Evolutionary conservation across 2,888 invertebrate species (phyloP).

Genomic region (Metallyticus violacea): DNA sequence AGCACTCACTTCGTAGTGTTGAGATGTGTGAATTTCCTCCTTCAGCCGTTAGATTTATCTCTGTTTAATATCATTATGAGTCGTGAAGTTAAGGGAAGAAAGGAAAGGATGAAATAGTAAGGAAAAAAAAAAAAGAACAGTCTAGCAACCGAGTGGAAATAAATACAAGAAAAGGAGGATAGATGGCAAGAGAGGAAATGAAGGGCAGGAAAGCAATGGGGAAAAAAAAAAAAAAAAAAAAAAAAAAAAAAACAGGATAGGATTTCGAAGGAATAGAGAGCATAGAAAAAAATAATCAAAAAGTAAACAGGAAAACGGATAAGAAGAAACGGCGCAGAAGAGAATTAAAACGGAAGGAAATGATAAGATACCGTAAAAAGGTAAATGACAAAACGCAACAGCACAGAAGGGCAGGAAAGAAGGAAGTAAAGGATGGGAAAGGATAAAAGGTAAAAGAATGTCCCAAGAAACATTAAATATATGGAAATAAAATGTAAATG

Average conservation of each 20-base stretch:
- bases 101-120: not conserved
- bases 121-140: not conserved
- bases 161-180: not conserved
- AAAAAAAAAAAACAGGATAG: not conserved
- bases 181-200: constrained; percentile 39
- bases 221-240: not conserved
- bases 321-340: not conserved
- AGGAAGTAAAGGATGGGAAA: too few species aligned
- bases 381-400: not conserved
- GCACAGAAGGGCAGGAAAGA: not conserved
- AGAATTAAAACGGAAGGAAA: not conserved
- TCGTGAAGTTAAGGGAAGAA: not conserved
- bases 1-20: too few species aligned
- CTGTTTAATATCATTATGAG: too few species aligned
- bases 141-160: not conserved
- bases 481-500: too few species aligned
- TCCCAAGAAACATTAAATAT: too few species aligned
- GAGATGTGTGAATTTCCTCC: too few species aligned
- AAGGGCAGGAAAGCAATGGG: constrained; percentile 20
- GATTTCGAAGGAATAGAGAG: not conserved
- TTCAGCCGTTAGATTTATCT: too few species aligned
- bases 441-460: too few species aligned
- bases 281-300: not conserved
- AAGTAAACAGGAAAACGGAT: not conserved
- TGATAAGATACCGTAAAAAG: constrained; percentile 19